phyloP scores from a whole-genome alignment of 2,797 vertebrate genomes.

The Ataeniobius toweri region DNA sequence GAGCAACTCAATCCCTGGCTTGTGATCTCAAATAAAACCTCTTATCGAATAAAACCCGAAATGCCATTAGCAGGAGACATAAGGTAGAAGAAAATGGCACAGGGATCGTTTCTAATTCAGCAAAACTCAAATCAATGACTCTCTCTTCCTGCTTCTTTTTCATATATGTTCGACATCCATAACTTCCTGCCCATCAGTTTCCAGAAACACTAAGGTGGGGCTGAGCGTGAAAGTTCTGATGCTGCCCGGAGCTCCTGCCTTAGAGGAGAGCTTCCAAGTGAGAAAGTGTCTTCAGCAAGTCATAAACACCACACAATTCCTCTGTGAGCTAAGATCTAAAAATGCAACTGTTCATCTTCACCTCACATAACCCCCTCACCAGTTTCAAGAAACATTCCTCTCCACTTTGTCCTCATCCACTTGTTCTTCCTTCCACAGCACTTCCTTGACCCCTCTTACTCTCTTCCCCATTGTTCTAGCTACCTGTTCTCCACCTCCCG shows the following conservation, averaged over 20 bases:
- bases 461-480: conserved; percentile 57
- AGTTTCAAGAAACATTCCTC: conserved; percentile 71
- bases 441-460: conserved; percentile 17
- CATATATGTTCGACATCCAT: conserved; percentile 17
- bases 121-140: conserved; percentile 66
- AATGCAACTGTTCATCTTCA: conserved; percentile 60
- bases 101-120: conserved; percentile 71
- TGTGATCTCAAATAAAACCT: conserved; percentile 16
- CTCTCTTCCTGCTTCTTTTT: conserved; percentile 39
- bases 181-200: conserved; percentile 38
- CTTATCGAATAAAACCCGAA: conserved; percentile 61
- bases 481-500: conserved; percentile 50
- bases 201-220: conserved; percentile 9
- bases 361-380: conserved; percentile 48
- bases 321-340: conserved; percentile 69
- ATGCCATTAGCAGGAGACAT: conserved; percentile 59
- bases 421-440: conserved; percentile 51
- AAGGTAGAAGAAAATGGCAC: conserved; percentile 51
- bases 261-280: conserved; percentile 37
- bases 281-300: conserved; percentile 54
- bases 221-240: conserved; percentile 1
- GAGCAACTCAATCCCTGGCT: conserved; percentile 38
- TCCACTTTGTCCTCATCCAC: conserved; percentile 39
- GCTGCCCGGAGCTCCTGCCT: conserved; percentile 35
- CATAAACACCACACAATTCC: conserved; percentile 70